Evolutionary conservation across 1,140 invertebrate genomes (phyloP).

Genomic region (Carcinoscorpius rotundicauda): DNA sequence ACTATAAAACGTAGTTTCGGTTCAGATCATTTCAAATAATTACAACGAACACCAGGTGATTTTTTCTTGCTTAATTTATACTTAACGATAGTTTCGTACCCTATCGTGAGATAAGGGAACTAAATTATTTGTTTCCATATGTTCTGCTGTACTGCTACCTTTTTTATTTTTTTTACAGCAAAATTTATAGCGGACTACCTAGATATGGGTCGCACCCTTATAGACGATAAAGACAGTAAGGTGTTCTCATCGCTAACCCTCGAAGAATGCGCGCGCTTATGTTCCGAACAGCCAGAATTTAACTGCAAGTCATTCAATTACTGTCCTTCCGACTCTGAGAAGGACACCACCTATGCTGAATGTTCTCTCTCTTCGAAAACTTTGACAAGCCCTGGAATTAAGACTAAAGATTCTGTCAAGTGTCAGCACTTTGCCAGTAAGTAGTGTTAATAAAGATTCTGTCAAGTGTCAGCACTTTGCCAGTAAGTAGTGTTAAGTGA

Average conservation of each 20-base stretch:
- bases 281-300: slow-evolving; percentile 11
- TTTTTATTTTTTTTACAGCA: slow-evolving; percentile 1
- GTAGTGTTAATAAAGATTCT: neutral
- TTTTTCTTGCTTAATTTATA: too few species aligned
- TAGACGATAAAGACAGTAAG: slow-evolving; percentile 4
- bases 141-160: neutral
- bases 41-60: too few species aligned
- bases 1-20: too few species aligned
- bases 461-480: slow-evolving; percentile 9
- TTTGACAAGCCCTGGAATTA: neutral
- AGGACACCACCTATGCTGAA: neutral
- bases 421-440: slow-evolving; percentile 16
- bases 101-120: too few species aligned
- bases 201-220: slow-evolving; percentile 7
- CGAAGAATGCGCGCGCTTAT: slow-evolving; percentile 12
- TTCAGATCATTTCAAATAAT: too few species aligned
- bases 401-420: neutral
- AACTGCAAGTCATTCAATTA: slow-evolving; percentile 16
- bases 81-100: too few species aligned
- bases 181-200: slow-evolving; percentile 12
- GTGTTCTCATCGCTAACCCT: neutral
- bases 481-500: slow-evolving; percentile 4
- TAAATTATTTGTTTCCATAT: too few species aligned
- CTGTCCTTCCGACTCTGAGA: neutral
- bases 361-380: slow-evolving; percentile 6